A percentile compares a stretch with the other conserved stretches of the same genome.
phyloP scores from a whole-genome alignment of 2,797 vertebrate species.

The Eulemur coronatus region DNA sequence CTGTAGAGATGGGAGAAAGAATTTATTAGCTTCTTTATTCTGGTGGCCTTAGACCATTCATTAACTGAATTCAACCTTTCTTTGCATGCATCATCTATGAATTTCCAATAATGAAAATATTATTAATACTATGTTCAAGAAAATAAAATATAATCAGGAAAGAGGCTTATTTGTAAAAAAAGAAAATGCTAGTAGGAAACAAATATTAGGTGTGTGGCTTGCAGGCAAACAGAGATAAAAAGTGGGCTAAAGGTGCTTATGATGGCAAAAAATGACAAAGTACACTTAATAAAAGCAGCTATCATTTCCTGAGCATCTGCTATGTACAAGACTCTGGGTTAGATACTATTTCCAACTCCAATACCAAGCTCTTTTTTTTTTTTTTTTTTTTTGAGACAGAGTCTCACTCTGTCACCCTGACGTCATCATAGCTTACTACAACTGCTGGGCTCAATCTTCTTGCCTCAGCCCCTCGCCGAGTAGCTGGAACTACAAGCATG shows the following conservation, averaged over 20 bases:
- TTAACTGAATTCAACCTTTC: constrained; percentile 35
- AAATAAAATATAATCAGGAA: constrained; percentile 31
- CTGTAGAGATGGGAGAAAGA: constrained; percentile 85
- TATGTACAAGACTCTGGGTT: not conserved
- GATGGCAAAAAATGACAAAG: not conserved
- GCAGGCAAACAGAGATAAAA: not conserved
- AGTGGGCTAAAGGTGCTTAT: not conserved
- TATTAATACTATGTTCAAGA: not conserved
- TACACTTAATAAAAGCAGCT: constrained; percentile 26
- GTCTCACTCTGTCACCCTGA: too few species aligned
- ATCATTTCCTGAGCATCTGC: not conserved
- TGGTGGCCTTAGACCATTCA: constrained; percentile 18
- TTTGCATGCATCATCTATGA: constrained; percentile 34
- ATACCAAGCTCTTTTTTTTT: not conserved
- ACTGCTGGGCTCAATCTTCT: too few species aligned
- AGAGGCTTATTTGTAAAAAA: constrained; percentile 28
- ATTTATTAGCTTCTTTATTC: constrained; percentile 70
- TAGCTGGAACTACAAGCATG: too few species aligned
- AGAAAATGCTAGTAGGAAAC: constrained; percentile 6
- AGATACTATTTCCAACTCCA: not conserved
- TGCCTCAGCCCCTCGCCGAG: too few species aligned
- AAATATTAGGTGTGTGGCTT: not conserved
- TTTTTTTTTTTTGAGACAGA: too few species aligned
- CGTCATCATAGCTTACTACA: too few species aligned
- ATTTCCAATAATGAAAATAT: constrained; percentile 52